Percentiles rank a stretch among this genome's conserved stretches.
Evolutionary conservation across 2,888 invertebrate genomes (phyloP).

Genomic region (Dendrolimus houi): DNA sequence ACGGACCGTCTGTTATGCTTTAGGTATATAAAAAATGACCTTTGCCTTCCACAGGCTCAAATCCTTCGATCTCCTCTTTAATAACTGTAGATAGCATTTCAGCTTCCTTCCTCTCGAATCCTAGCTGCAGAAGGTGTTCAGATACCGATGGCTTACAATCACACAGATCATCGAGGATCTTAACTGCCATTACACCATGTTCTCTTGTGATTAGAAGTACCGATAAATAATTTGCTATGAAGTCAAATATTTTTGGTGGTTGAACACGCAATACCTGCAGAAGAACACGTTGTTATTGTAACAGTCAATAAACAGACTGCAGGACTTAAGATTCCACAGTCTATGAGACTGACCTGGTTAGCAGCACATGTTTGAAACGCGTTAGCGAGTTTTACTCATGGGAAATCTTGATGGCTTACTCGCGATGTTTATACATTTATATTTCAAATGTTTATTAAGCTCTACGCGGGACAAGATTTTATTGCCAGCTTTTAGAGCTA

Average conservation of each 20-base stretch:
- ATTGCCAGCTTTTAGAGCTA: too few species aligned
- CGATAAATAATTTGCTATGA: constrained; percentile 84
- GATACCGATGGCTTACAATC: constrained; percentile 56
- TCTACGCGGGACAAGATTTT: too few species aligned
- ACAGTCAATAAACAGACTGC: too few species aligned
- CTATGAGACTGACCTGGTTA: too few species aligned
- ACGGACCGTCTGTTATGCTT: too few species aligned
- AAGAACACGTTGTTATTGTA: too few species aligned
- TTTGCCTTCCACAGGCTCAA: constrained; percentile 38
- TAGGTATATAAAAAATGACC: constrained; percentile 22
- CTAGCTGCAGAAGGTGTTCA: constrained; percentile 46
- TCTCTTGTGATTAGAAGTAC: constrained; percentile 82
- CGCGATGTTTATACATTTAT: too few species aligned
- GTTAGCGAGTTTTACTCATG: too few species aligned
- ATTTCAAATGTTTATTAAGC: too few species aligned
- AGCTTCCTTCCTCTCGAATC: constrained; percentile 27
- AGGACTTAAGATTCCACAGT: too few species aligned
- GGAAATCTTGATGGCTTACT: too few species aligned
- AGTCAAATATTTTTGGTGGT: constrained; percentile 79
- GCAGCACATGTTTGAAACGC: too few species aligned
- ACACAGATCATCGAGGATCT: constrained; percentile 58
- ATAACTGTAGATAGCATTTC: constrained; percentile 39
- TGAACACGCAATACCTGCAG: constrained; percentile 80
- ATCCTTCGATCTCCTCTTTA: constrained; percentile 43
- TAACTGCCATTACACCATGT: constrained; percentile 58